Base-by-base conservation (phyloP, 2,888 invertebrate genomes). In the Boloria euphrosyne region DNA sequence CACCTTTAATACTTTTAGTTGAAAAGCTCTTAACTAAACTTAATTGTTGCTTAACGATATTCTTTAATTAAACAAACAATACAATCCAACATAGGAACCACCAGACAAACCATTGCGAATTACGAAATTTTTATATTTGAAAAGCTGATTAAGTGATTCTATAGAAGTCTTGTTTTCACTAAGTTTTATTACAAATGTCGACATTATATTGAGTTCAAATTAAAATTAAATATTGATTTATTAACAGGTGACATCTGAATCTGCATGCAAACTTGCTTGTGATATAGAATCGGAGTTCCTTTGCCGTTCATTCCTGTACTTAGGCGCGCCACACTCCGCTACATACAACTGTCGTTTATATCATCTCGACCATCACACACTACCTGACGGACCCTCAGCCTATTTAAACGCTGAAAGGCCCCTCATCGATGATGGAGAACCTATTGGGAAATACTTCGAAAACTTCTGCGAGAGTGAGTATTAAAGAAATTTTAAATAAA, bases 271-370 rank as follows among this genome's bases (percentile, higher is more conserved):
- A 64, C 90, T 97, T 67, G 97, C 98, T 59, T 98, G 98, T 84
- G 97, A 98, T 87, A 96, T 97, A 68, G 98, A 98, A 86, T 96
- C 96, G 65, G 98, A 98, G 87, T 98, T 98, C 91, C 93, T 98
- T 52, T 98, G 98, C 85, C 94, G 98, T 46, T 97, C 97, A 0
- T 96, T 95, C 93, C 88, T 97, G 69, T 97, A 80, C 95, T 95
- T 93, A 87, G 97, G 82, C 94, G 97, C 69, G 93, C 96, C 94
- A 82, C 98, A 81, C 95, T 95, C 93, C 81, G 93, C 95, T 1
- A 95, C 96, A 70, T 97, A 97, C 93, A 98, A 98, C 89, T 98
- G 98, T 86, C 95, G 97, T 71, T 93, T 98, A 46, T 98, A 97
- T 93, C 98, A 98, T 80, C 93, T 98, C 81, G 98, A 98, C 84